phyloP scores from a whole-genome alignment of 2,888 invertebrate species.

The Bhutanitis thaidina region DNA sequence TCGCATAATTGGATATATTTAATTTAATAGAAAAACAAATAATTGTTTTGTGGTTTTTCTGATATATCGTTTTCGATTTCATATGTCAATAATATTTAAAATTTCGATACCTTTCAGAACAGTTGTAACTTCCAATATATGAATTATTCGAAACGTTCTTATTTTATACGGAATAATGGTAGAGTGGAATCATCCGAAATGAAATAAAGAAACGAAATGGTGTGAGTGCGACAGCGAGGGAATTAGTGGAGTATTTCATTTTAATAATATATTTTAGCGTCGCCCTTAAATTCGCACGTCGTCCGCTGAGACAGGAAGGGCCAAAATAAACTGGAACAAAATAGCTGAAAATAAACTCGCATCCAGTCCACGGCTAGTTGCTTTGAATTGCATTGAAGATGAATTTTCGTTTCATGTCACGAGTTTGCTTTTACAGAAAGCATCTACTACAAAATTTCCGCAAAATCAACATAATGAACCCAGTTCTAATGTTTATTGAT shows the following conservation, averaged over 20 bases:
- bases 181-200: background rate
- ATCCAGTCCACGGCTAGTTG: slow-evolving; percentile 45
- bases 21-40: no score
- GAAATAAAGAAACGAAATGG: slow-evolving; percentile 6
- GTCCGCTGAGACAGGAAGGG: slow-evolving; percentile 66
- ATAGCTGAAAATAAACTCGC: slow-evolving; percentile 68
- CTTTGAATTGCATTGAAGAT: slow-evolving; percentile 32
- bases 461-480: no score
- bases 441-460: background rate
- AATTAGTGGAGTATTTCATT: slow-evolving; percentile 21
- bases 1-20: no score
- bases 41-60: no score
- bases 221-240: slow-evolving; percentile 2
- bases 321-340: slow-evolving; percentile 74
- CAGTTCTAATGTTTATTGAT: no score
- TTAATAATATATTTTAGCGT: slow-evolving; percentile 29
- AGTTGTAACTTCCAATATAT: no score
- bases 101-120: no score
- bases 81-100: no score
- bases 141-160: no score
- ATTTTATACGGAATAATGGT: no score
- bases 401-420: slow-evolving; percentile 21
- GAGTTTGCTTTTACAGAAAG: background rate
- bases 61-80: no score
- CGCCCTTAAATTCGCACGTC: slow-evolving; percentile 75